Evolutionary conservation across 2,888 invertebrate genomes (phyloP).

Genomic region (Chymomyza amoena): DNA sequence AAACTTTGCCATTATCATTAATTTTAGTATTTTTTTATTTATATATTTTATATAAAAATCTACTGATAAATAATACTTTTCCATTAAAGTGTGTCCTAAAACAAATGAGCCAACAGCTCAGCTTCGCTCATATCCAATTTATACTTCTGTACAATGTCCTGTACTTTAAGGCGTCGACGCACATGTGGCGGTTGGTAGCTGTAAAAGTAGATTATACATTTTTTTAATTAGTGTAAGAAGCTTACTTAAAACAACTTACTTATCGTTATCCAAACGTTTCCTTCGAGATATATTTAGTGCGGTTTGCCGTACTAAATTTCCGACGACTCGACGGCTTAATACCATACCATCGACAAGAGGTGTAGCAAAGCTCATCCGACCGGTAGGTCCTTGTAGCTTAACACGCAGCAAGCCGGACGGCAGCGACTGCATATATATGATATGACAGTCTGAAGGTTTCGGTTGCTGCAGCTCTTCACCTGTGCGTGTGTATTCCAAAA

Average conservation of each 20-base stretch:
- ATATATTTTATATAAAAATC: background rate
- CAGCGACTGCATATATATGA: conserved; percentile 88
- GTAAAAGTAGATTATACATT: conserved; percentile 51
- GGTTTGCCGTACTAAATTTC: conserved; percentile 91
- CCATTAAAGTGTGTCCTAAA: conserved; percentile 79
- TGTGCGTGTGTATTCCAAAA: conserved; percentile 88
- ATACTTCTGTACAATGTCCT: conserved; percentile 96
- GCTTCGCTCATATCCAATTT: conserved; percentile 88
- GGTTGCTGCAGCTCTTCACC: conserved; percentile 83
- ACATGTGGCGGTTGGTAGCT: conserved; percentile 98
- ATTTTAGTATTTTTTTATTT: background rate
- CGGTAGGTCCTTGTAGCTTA: conserved; percentile 85
- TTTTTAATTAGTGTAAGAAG: background rate
- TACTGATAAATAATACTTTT: conserved; percentile 4
- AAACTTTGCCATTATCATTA: too few relatives aligned
- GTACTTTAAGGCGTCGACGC: conserved; percentile 93
- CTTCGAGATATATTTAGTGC: conserved; percentile 91
- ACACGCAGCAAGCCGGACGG: conserved; percentile 87
- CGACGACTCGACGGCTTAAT: conserved; percentile 87
- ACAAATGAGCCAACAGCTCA: conserved; percentile 88
- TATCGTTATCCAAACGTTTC: conserved; percentile 89
- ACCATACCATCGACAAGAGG: conserved; percentile 94
- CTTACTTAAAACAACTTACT: conserved; percentile 78
- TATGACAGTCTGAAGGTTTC: conserved; percentile 83
- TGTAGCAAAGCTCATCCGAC: conserved; percentile 88